phyloP scores from a whole-genome alignment of 2,888 invertebrate genomes.

The Lithosia quadra region DNA sequence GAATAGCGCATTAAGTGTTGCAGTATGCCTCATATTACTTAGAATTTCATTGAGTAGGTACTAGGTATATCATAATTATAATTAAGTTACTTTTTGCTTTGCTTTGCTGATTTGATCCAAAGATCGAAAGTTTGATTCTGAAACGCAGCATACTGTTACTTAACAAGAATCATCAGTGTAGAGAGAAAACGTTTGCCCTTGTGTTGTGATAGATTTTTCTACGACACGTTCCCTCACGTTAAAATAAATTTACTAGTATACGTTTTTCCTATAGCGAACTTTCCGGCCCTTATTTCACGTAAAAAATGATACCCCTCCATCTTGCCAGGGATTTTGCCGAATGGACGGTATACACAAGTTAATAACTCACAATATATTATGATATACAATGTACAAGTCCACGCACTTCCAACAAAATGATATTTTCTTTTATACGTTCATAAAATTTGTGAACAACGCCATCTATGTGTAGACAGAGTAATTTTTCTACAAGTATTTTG shows the following conservation, averaged over 20 bases:
- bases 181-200: not conserved
- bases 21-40: no score
- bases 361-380: conserved; percentile 59
- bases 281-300: conserved; percentile 26
- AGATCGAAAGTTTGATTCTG: no score
- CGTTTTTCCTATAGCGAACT: conserved; percentile 10
- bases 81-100: no score
- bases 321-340: conserved; percentile 40
- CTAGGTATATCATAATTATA: no score
- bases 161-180: not conserved
- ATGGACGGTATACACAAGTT: conserved; percentile 46
- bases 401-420: conserved; percentile 64
- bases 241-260: not conserved
- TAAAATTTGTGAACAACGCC: conserved; percentile 45
- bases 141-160: not conserved
- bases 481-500: conserved; percentile 72
- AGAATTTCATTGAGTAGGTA: no score
- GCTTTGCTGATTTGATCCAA: no score
- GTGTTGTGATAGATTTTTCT: not conserved
- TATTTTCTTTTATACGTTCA: conserved; percentile 54
- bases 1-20: no score
- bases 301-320: conserved; percentile 41
- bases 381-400: conserved; percentile 63
- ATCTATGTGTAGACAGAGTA: conserved; percentile 50
- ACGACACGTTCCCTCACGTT: not conserved